Base-by-base conservation (phyloP, 2,888 invertebrate genomes). In the Megalurothrips usitatus region DNA sequence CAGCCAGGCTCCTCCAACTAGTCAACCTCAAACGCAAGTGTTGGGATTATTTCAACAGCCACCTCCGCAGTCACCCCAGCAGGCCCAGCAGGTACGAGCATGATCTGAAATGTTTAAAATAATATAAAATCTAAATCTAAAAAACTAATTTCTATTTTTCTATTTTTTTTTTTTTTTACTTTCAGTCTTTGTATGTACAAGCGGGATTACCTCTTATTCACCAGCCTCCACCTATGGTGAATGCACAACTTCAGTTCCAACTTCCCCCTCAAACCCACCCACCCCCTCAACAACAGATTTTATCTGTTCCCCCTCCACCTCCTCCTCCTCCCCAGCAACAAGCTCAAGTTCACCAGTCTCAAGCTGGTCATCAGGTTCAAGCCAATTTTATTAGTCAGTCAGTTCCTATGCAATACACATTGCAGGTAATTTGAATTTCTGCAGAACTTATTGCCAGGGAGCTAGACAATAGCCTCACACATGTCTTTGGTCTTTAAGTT, bases 231-330 rank as follows among this genome's bases (percentile, higher is more conserved):
- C 68, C 68, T 26, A 75, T 75, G 68, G 68, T 26, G 68, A 75
- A 75, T 75, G 68, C 68, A 11, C 68, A 75, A 26, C 26, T 75
- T 12, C 68, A 75, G 68, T 75, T 75, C 26, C 68, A 75, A 12
- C 23, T 75, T 75, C 68, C 68, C 23, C 68, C 68, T 12, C 68
- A 75, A 26, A 75, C 23, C 2, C 68, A 75, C 9, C 23, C 23
- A 1, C 26, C 68, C 12, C 68, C 23, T 75, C 68, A 75, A 12
- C 68, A 75, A 12, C 68, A 75, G 12, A 75, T 75, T 26, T 23
- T 75, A 26, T 75, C 68, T 23, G 68, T 75, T 23, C 68, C 68
- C 12, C 68, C 68, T 23, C 68, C 68, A 75, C 68, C 68, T 1
- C 68, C 68, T 11, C 68, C 68, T 9, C 68, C 68, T 23, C 68